Evolutionary conservation across 2,888 invertebrate species (phyloP), one percentile per base, ranked within the genome.

Genomic region (Archips xylosteana): DNA sequence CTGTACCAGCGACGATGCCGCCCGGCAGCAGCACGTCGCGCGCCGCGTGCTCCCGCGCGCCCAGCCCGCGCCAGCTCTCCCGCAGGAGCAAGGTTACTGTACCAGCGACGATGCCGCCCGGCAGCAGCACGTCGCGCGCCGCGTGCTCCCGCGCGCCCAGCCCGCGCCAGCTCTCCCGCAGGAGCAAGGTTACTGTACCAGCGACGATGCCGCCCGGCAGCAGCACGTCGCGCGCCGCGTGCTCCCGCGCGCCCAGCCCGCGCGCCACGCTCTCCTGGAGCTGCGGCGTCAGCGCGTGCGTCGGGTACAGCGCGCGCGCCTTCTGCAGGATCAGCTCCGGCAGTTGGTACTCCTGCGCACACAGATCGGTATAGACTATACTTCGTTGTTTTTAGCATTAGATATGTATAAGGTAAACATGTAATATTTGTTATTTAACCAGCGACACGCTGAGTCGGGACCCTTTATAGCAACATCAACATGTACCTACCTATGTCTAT

Each of bases 81-180:
- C n/a, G n/a, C n/a, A n/a, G n/a, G n/a, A n/a, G n/a, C n/a, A n/a
- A n/a, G n/a, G n/a, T n/a, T n/a, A n/a, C n/a, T n/a, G n/a, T n/a
- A n/a, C 54, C 54, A 6, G 54, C 54, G 15, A 36, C n/a, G 13
- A 60, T 36, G 36, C 95, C 95, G 66, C 90, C 89, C 64, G 95
- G 94, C 65, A 96, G 93, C 77, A 85, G 85, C 0, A 96, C 85
- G 75, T 95, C 92, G 70, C 89, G 94, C 42, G 91, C 88, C 0
- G 96, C 89, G 80, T 94, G 96, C 34, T 95, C 89, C 2, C 88
- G 79, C 2, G 96, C 95, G 0, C 96, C 96, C 13, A 97, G 80
- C 2, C 95, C 85, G 81, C 71, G 95, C 91, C 69, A 97, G 9
- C 92, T 86, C 8, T 85, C 81, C 79, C n/a, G n/a, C n/a, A n/a